Conservation (phyloP, 2,797 vertebrate genomes). For the Merluccius polli region DNA sequence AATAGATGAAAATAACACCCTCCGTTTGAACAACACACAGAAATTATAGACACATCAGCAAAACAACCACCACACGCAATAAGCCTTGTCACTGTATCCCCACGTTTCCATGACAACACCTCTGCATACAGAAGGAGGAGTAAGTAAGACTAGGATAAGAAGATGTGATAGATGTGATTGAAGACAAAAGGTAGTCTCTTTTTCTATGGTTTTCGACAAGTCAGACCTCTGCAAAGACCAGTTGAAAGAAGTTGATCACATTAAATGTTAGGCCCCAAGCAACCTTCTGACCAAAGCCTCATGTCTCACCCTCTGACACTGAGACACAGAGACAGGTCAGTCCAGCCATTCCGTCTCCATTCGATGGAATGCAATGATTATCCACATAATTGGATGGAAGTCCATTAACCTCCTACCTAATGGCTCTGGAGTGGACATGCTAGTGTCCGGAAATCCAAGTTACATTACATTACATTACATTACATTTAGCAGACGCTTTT, state of each 20-base stretch:
- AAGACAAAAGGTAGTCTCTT: neutral
- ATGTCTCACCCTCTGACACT: neutral
- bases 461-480: too few relatives aligned
- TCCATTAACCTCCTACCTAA: constrained; percentile 21
- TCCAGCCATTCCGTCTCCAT: constrained; percentile 2
- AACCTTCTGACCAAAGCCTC: constrained; percentile 4
- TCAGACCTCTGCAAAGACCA: constrained; percentile 1
- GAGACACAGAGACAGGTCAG: neutral
- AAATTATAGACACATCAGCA: neutral
- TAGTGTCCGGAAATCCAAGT: neutral
- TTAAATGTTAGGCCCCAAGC: constrained; percentile 6
- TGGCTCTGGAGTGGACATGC: constrained; percentile 15
- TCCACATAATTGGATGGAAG: constrained; percentile 11
- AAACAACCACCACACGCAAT: neutral
- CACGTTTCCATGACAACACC: constrained; percentile 47
- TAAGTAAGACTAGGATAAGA: neutral
- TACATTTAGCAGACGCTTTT: too few relatives aligned
- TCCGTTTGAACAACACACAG: neutral
- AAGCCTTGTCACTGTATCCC: neutral
- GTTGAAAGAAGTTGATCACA: constrained; percentile 2
- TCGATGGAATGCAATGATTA: constrained; percentile 11
- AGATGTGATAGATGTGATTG: constrained; percentile 4
- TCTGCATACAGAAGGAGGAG: constrained; percentile 25
- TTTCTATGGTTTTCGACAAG: neutral
- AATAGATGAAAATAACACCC: neutral